These are phyloP conservation scores for Drosophila takahashii DNA, from an alignment of 1,140 invertebrate species.

Conservation along the genomic window DNA sequence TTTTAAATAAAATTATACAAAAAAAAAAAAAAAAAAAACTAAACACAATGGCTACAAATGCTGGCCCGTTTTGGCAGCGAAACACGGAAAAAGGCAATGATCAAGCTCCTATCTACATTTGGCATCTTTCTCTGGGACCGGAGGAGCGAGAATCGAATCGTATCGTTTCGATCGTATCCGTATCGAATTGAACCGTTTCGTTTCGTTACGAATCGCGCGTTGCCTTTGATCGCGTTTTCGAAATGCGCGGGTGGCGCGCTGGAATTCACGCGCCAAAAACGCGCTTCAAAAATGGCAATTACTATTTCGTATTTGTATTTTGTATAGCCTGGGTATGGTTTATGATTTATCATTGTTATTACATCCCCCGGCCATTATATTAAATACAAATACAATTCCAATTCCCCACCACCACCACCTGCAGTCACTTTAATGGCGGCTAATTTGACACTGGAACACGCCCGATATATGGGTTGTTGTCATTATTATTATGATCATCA, in stretches of 20 bases:
- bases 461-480: slow-evolving; percentile 46
- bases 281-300: slow-evolving; percentile 38
- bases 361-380: slow-evolving; percentile 15
- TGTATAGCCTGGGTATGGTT: slow-evolving; percentile 42
- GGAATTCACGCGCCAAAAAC: slow-evolving; percentile 46
- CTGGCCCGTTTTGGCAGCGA: slow-evolving; percentile 59
- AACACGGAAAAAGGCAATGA: slow-evolving; percentile 75
- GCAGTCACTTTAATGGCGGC: slow-evolving; percentile 54
- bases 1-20: slow-evolving; percentile 1
- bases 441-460: slow-evolving; percentile 77
- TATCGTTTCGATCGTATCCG: neutral
- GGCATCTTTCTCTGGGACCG: slow-evolving; percentile 49
- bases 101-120: slow-evolving; percentile 62
- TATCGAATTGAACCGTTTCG: slow-evolving; percentile 14
- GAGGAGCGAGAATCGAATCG: slow-evolving; percentile 10
- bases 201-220: slow-evolving; percentile 22
- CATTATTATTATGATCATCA: slow-evolving; percentile 33
- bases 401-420: neutral
- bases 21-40: slow-evolving; percentile 10
- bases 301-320: slow-evolving; percentile 35
- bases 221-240: slow-evolving; percentile 72
- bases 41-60: slow-evolving; percentile 21
- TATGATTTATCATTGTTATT: slow-evolving; percentile 70
- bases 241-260: slow-evolving; percentile 50
- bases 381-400: neutral